Conservation (phyloP, 1,140 invertebrate species). For the Globodera ellingtonae region DNA sequence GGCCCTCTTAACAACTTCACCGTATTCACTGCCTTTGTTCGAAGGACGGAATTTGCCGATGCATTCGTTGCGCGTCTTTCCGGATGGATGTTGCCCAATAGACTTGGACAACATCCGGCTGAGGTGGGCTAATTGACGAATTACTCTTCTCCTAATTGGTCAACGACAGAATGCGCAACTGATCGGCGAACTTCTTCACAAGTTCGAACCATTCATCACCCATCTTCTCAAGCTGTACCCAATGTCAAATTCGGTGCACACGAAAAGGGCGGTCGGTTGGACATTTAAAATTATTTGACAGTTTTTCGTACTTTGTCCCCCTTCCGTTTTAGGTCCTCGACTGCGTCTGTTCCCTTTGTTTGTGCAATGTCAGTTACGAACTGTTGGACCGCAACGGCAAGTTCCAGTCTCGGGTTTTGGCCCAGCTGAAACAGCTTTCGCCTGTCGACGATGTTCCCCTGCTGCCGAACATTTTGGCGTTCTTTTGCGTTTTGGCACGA, state of each 20-base stretch:
- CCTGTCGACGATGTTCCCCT: conserved; percentile 30
- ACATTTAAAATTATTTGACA: no score
- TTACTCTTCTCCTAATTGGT: neutral
- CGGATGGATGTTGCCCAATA: conserved; percentile 29
- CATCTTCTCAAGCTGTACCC: conserved; percentile 41
- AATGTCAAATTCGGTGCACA: conserved; percentile 34
- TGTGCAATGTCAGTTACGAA: conserved; percentile 33
- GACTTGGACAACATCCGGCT: conserved; percentile 8
- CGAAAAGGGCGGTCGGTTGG: conserved; percentile 19
- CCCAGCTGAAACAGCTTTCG: conserved; percentile 31
- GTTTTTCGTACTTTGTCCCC: neutral
- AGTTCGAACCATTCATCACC: conserved; percentile 40
- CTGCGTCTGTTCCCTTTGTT: conserved; percentile 10
- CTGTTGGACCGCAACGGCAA: conserved; percentile 36
- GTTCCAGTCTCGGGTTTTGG: conserved; percentile 29
- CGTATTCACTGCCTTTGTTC: conserved; percentile 23
- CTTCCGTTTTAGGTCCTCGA: conserved; percentile 23
- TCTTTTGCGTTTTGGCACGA: conserved; percentile 25
- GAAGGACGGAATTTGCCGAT: conserved; percentile 26
- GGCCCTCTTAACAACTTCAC: conserved; percentile 32
- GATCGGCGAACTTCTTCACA: conserved; percentile 24
- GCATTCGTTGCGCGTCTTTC: conserved; percentile 1
- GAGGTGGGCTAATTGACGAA: neutral
- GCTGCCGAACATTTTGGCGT: conserved; percentile 31
- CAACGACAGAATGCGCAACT: neutral